These are phyloP conservation scores for Aegithalos caudatus DNA, from an alignment of 2,113 vertebrate species.

Conservation along the genomic window DNA sequence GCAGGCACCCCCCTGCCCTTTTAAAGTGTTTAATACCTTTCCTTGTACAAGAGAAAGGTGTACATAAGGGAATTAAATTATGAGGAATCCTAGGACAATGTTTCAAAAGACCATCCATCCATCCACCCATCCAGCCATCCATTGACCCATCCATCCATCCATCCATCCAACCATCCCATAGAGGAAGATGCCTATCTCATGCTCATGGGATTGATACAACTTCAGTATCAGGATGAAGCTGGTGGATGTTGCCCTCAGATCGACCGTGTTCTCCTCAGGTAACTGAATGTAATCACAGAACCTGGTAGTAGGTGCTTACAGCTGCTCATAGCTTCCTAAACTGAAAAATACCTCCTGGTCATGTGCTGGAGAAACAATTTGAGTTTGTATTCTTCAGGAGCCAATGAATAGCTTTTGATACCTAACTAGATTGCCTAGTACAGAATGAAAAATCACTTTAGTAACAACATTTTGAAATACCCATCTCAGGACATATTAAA, in stretches of 20 bases:
- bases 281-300: neutral
- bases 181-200: neutral
- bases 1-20: neutral
- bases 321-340: neutral
- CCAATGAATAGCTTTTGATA: neutral
- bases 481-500: neutral
- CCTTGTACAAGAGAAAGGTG: neutral
- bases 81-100: neutral
- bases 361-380: neutral
- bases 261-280: neutral
- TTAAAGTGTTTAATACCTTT: neutral
- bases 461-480: neutral
- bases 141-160: fast-evolving
- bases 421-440: neutral
- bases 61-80: neutral
- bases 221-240: neutral
- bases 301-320: neutral
- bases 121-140: fast-evolving
- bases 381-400: neutral
- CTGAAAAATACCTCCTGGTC: neutral
- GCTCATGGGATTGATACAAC: fast-evolving
- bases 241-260: neutral
- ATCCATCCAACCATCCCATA: fast-evolving
- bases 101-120: neutral
- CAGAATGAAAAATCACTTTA: neutral